phyloP scores from a whole-genome alignment of 2,113 vertebrate species.

The Cariama cristata region DNA sequence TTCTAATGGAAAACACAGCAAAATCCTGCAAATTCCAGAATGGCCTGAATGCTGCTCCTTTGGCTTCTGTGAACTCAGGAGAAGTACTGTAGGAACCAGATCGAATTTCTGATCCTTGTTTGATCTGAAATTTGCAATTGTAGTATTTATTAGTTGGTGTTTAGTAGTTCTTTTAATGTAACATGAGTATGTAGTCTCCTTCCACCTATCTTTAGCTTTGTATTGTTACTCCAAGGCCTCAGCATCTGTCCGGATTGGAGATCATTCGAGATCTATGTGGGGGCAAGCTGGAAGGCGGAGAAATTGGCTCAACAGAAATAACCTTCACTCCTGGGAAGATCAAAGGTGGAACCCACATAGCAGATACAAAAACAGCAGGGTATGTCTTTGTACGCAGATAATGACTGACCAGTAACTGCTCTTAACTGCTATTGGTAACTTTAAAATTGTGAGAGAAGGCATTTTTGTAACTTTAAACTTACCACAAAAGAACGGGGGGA shows the following conservation, averaged over 20 bases:
- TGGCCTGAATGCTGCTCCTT: neutral
- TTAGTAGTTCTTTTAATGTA: neutral
- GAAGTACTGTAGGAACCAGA: neutral
- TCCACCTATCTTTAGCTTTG: conserved; percentile 7
- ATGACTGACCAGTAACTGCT: neutral
- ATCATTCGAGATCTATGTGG: conserved; percentile 88
- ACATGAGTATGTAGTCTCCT: neutral
- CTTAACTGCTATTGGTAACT: neutral
- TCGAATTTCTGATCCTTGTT: neutral
- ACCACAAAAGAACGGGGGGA: fast-evolving
- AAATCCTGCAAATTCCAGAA: neutral
- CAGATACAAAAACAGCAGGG: conserved; percentile 93
- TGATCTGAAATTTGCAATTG: neutral
- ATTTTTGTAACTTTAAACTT: neutral
- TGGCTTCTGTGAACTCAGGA: neutral
- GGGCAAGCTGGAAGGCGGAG: conserved; percentile 88
- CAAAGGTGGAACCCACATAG: conserved; percentile 85
- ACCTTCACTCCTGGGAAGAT: conserved; percentile 89
- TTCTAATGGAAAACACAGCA: neutral
- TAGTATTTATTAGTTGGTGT: neutral
- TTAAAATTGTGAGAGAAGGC: neutral
- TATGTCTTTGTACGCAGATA: conserved; percentile 52
- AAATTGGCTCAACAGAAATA: conserved; percentile 91
- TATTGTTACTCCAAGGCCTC: conserved; percentile 83
- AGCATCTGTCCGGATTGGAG: conserved; percentile 93